Percentiles rank a stretch among this genome's conserved stretches.
Conservation (phyloP, 2,888 invertebrate genomes). For the Galerucella nymphaeae region DNA sequence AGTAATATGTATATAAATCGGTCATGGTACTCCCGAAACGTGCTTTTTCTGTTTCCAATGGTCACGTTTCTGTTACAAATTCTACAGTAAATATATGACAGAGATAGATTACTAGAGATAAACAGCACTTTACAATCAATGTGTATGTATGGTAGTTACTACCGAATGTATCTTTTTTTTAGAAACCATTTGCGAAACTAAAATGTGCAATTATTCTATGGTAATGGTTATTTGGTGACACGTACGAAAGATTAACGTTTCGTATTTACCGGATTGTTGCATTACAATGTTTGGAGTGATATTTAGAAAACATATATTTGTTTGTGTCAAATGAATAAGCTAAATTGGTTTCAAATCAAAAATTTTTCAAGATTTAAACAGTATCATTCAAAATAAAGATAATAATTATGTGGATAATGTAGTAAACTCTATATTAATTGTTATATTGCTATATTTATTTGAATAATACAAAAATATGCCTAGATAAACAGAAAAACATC, state of each 20-base stretch:
- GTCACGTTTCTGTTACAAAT: conserved; percentile 29
- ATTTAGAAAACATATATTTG: too few relatives aligned
- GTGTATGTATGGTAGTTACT: background rate
- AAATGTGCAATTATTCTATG: conserved; percentile 11
- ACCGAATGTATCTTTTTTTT: background rate
- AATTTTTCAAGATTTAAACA: too few relatives aligned
- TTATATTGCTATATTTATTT: too few relatives aligned
- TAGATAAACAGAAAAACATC: too few relatives aligned
- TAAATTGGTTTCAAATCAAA: too few relatives aligned
- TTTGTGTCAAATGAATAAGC: too few relatives aligned
- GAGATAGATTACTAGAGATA: background rate
- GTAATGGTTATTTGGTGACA: conserved; percentile 12
- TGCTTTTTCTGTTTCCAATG: conserved; percentile 18
- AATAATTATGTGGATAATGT: too few relatives aligned
- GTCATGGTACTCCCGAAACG: conserved; percentile 11
- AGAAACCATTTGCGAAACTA: background rate
- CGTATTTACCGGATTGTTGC: background rate
- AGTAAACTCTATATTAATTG: too few relatives aligned
- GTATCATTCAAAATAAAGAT: too few relatives aligned
- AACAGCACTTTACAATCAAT: background rate
- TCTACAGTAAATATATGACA: conserved; percentile 23
- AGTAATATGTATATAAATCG: conserved; percentile 10
- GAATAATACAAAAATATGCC: too few relatives aligned
- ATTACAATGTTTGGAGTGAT: conserved; percentile 2
- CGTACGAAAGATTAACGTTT: conserved; percentile 12